These are phyloP conservation scores for Camarhynchus parvulus DNA, from an alignment of 2,113 vertebrate species.

Conservation along the genomic window DNA sequence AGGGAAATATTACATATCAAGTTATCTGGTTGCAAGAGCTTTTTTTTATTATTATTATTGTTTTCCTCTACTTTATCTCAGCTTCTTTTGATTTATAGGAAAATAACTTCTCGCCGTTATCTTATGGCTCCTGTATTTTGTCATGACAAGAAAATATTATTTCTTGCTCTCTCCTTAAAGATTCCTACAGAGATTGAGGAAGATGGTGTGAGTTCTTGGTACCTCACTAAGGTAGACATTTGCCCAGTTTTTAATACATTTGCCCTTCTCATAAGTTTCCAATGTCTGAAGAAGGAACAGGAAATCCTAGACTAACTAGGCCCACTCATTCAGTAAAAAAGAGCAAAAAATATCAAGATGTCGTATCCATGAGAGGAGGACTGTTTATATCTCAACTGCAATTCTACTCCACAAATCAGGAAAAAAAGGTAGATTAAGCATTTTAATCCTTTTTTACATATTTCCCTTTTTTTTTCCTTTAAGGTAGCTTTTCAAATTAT, in stretches of 20 bases:
- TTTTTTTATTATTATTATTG: background rate
- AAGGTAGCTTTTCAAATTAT: background rate
- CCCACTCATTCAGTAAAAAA: background rate
- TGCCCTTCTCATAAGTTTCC: background rate
- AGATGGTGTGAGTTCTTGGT: background rate
- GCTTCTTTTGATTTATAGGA: background rate
- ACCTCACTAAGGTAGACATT: background rate
- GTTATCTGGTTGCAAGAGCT: background rate
- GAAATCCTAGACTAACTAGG: background rate
- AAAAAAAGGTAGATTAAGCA: background rate
- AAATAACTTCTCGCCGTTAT: background rate
- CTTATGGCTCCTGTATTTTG: background rate
- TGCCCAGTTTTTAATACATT: background rate
- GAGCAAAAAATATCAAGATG: background rate
- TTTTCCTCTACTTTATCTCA: background rate
- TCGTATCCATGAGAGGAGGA: background rate
- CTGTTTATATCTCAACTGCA: background rate
- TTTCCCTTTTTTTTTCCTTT: fast-evolving
- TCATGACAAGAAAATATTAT: background rate
- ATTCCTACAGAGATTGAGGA: background rate
- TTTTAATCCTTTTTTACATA: background rate
- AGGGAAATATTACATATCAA: background rate
- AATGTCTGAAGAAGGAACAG: background rate
- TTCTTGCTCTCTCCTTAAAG: background rate
- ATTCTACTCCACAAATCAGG: background rate